Percentiles rank a stretch among this genome's conserved stretches.
Evolutionary conservation across 92 coral and sea anemone species (phyloP).

Genomic region (Zoanthus sansibaricus): DNA sequence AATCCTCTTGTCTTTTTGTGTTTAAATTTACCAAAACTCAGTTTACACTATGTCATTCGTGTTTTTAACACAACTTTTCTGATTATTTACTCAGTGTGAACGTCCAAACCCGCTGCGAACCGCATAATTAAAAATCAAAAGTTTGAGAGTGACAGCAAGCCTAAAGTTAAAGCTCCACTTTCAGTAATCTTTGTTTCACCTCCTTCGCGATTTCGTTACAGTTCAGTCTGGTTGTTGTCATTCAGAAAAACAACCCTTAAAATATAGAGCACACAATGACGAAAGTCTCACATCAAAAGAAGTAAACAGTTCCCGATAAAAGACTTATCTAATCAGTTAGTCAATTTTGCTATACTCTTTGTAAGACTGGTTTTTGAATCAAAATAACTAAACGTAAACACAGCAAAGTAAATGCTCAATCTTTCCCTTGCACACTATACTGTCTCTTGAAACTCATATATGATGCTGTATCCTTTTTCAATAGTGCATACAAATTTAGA

Average conservation of each 20-base stretch:
- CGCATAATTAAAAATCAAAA: conserved; percentile 36
- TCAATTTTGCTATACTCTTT: background rate
- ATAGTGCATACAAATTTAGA: background rate
- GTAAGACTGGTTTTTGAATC: background rate
- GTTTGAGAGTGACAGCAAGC: conserved; percentile 9
- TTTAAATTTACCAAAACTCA: conserved; percentile 9
- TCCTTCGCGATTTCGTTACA: background rate
- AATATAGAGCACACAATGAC: background rate
- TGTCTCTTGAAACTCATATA: background rate
- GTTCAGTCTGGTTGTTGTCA: background rate
- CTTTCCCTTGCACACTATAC: background rate
- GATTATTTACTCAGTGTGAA: conserved; percentile 44
- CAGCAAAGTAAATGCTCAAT: background rate
- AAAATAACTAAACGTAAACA: background rate
- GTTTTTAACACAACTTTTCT: conserved; percentile 1
- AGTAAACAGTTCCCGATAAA: background rate
- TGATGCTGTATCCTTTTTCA: background rate
- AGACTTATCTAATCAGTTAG: background rate
- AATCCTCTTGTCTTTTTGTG: conserved; percentile 15
- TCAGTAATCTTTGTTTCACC: background rate
- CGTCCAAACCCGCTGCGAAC: conserved; percentile 35
- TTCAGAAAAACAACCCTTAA: background rate
- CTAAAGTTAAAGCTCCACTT: background rate
- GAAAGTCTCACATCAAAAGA: background rate
- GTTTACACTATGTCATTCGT: conserved; percentile 11